A percentile compares a stretch with the other conserved stretches of the same genome.
phyloP scores from a whole-genome alignment of 2,888 invertebrate genomes.

The Lycia hirtaria region DNA sequence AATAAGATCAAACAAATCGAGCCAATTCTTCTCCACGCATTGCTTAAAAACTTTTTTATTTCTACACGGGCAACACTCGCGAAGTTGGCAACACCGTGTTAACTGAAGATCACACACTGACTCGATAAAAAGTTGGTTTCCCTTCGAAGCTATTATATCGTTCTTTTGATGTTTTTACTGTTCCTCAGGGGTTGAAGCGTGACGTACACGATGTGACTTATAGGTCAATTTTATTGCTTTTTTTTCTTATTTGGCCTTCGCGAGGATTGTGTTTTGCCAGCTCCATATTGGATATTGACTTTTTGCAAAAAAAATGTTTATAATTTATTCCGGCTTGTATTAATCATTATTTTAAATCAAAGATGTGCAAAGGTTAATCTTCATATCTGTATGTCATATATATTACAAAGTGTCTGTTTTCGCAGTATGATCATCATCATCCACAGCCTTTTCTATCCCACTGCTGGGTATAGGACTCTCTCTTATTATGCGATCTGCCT shows the following conservation, averaged over 20 bases:
- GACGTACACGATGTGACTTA: constrained; percentile 31
- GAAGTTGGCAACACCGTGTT: constrained; percentile 49
- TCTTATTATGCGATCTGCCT: no score
- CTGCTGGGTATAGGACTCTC: no score
- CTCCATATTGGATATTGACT: neutral
- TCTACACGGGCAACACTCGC: constrained; percentile 22
- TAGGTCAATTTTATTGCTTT: constrained; percentile 23
- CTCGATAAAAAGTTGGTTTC: constrained; percentile 70
- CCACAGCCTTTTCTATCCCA: no score
- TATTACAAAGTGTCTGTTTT: no score
- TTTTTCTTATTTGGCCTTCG: neutral
- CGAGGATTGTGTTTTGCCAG: constrained; percentile 4
- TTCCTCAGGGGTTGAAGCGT: constrained; percentile 58
- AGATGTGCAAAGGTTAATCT: neutral
- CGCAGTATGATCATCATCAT: no score
- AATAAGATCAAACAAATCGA: constrained; percentile 9
- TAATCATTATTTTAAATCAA: neutral
- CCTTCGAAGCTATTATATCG: constrained; percentile 59
- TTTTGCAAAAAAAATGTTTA: neutral
- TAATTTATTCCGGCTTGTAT: neutral
- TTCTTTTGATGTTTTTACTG: constrained; percentile 72
- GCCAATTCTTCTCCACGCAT: constrained; percentile 2
- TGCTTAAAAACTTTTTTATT: constrained; percentile 22
- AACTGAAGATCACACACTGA: constrained; percentile 56
- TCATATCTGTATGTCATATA: no score